phyloP scores from a whole-genome alignment of 2,113 vertebrate species.

The Clarias batrachus region DNA sequence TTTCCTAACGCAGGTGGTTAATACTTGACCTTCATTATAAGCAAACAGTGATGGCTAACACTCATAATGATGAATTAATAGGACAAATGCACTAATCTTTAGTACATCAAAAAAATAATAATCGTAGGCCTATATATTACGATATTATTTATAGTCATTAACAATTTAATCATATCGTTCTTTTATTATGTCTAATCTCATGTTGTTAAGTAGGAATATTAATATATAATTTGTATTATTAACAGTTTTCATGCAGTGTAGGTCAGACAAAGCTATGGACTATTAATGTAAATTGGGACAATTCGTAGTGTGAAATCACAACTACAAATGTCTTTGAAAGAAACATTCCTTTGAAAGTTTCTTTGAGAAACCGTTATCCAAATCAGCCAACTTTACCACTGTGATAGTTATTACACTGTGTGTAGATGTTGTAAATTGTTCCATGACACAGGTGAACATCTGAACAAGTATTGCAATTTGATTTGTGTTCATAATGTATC shows the following conservation, averaged over 20 bases:
- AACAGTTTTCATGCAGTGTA: background rate
- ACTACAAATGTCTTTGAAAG: background rate
- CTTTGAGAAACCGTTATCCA: background rate
- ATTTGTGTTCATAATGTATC: background rate
- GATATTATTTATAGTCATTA: background rate
- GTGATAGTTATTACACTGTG: background rate
- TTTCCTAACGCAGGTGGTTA: background rate
- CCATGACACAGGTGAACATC: background rate
- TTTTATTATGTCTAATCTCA: too few relatives aligned
- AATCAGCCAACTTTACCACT: background rate
- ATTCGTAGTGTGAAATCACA: background rate
- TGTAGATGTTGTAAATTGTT: background rate
- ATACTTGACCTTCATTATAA: background rate
- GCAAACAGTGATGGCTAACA: background rate
- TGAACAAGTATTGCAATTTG: too few relatives aligned
- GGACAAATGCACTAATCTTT: background rate
- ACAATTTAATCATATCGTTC: background rate
- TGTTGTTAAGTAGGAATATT: background rate
- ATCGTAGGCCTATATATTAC: background rate
- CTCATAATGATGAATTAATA: background rate
- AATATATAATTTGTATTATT: background rate
- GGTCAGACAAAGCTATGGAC: background rate
- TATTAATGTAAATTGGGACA: background rate
- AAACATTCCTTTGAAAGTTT: background rate
- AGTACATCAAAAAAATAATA: background rate